phyloP scores from a whole-genome alignment of 2,888 invertebrate species.

The Cheilosia variabilis region DNA sequence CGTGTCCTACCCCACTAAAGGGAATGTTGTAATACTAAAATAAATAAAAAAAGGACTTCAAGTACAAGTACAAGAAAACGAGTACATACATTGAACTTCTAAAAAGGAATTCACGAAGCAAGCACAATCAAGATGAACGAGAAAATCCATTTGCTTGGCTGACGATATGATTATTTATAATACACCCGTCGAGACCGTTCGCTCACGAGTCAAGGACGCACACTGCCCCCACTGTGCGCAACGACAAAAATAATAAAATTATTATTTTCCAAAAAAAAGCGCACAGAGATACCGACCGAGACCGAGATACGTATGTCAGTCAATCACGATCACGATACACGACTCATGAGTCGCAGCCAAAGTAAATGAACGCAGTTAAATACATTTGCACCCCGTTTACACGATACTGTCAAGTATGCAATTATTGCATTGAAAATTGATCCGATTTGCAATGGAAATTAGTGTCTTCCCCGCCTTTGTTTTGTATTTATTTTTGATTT shows the following conservation, averaged over 20 bases:
- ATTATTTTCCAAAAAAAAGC: conserved; percentile 2
- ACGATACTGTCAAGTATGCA: conserved; percentile 44
- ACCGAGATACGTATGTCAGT: conserved; percentile 2
- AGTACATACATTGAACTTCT: conserved; percentile 55
- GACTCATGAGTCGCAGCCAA: neutral
- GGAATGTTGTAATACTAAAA: conserved; percentile 61
- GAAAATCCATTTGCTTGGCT: conserved; percentile 28
- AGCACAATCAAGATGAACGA: conserved; percentile 7
- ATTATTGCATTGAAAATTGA: conserved; percentile 51
- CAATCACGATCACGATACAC: neutral
- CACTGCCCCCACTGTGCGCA: conserved; percentile 41
- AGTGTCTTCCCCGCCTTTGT: too few species aligned
- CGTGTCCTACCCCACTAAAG: conserved; percentile 67
- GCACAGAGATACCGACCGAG: neutral
- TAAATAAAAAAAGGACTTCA: conserved; percentile 46
- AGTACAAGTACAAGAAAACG: conserved; percentile 33
- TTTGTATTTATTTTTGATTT: too few species aligned
- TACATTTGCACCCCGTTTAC: conserved; percentile 40
- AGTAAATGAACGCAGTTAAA: conserved; percentile 15
- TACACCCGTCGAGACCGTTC: conserved; percentile 37
- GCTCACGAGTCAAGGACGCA: conserved; percentile 56
- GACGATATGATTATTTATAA: conserved; percentile 42
- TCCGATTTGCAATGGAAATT: conserved; percentile 31
- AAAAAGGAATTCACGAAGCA: conserved; percentile 42
- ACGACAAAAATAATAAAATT: conserved; percentile 25